A percentile compares a stretch with the other conserved stretches of the same genome.
These are phyloP conservation scores for Tiliqua scincoides DNA, from an alignment of 2,113 vertebrate species.

Conservation along the genomic window DNA sequence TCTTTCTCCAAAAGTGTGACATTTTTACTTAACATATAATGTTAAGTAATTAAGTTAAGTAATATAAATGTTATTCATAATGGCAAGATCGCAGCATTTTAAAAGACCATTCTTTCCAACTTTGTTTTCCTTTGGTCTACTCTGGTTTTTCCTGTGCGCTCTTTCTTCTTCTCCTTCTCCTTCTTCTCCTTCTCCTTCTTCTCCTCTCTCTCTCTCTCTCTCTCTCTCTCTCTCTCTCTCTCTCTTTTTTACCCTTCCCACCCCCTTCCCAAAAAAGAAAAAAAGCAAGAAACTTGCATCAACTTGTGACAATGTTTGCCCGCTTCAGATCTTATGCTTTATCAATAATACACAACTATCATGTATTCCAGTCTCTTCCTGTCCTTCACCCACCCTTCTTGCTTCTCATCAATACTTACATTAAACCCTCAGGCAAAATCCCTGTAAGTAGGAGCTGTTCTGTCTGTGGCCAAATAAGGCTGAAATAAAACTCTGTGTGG, in stretches of 20 bases:
- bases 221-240: too few species aligned
- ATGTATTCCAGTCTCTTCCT: not conserved
- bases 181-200: not conserved
- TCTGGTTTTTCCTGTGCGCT: too few species aligned
- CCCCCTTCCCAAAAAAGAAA: not conserved
- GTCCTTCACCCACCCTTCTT: not conserved
- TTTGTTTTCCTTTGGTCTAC: not conserved
- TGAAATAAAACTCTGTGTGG: not conserved
- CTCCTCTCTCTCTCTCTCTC: too few species aligned
- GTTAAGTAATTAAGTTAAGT: too few species aligned
- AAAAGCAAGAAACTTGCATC: not conserved
- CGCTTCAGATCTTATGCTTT: not conserved
- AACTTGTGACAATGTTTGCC: not conserved
- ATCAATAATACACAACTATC: not conserved
- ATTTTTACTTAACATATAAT: too few species aligned
- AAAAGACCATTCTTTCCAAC: not conserved
- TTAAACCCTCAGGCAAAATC: not conserved
- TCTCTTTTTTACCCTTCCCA: not conserved
- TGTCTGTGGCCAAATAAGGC: not conserved
- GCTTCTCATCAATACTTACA: not conserved
- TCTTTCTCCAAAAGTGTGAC: too few species aligned
- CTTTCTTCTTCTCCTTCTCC: not conserved
- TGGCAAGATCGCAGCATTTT: not conserved
- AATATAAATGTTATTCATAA: not conserved
- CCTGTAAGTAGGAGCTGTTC: not conserved